These are phyloP conservation scores for Desmodus rotundus DNA, from an alignment of 2,113 vertebrate genomes.

Conservation along the genomic window DNA sequence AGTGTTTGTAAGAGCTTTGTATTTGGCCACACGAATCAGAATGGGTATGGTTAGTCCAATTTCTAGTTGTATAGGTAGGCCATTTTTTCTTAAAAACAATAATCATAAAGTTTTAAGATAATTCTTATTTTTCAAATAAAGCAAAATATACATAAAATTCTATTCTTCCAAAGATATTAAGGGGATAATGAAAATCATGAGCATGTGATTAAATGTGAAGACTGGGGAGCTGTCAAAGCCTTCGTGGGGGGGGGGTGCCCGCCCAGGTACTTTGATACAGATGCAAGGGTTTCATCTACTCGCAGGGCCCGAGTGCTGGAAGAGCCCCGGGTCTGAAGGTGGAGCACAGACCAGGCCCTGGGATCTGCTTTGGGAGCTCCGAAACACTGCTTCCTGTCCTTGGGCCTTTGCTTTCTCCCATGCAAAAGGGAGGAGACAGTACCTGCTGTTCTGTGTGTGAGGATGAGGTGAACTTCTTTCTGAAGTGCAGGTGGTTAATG, in stretches of 20 bases:
- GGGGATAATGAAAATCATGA: neutral
- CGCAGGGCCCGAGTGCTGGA: neutral
- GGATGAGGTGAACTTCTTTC: neutral
- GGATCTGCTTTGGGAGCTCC: neutral
- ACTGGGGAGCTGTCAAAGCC: neutral
- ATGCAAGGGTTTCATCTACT: neutral
- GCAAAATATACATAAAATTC: neutral
- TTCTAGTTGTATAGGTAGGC: neutral
- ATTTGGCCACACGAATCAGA: neutral
- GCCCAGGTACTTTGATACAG: neutral
- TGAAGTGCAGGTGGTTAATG: neutral
- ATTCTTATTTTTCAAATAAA: neutral
- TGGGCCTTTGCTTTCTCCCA: neutral
- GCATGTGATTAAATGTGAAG: neutral
- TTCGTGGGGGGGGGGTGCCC: accelerated
- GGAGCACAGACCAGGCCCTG: neutral
- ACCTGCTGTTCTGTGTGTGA: neutral
- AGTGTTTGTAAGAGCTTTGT: neutral
- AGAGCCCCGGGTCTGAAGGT: neutral
- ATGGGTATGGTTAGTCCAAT: neutral
- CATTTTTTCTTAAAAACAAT: neutral
- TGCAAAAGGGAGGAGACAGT: neutral
- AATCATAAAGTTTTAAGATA: neutral
- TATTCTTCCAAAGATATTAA: neutral
- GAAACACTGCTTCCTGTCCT: neutral